A percentile compares a stretch with the other conserved stretches of the same genome.
These are phyloP conservation scores for Harpalus rubripes DNA, from an alignment of 2,888 invertebrate genomes.

Conservation along the genomic window DNA sequence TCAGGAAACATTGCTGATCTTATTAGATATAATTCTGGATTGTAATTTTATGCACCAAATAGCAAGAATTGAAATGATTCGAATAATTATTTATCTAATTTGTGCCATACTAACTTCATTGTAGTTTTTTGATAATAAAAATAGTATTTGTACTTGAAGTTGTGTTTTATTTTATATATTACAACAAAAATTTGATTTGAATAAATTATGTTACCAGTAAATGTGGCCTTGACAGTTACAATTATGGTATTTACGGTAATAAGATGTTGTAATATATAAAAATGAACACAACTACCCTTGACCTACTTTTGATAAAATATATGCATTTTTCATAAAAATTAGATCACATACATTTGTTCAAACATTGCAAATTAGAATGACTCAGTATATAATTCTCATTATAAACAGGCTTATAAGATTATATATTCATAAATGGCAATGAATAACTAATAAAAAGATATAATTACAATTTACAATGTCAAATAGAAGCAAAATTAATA, in stretches of 20 bases:
- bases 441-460: too few relatives aligned
- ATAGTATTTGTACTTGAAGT: constrained; percentile 20
- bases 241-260: constrained; percentile 13
- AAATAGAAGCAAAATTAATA: too few relatives aligned
- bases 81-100: not conserved
- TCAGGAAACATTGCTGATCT: constrained; percentile 18
- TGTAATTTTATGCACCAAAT: not conserved
- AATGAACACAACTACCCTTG: not conserved
- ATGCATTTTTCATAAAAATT: not conserved
- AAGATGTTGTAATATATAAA: constrained; percentile 29
- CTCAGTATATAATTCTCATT: too few relatives aligned
- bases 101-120: not conserved
- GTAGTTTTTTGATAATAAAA: constrained; percentile 15
- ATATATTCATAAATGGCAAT: too few relatives aligned
- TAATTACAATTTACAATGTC: too few relatives aligned
- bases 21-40: constrained; percentile 37
- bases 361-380: too few relatives aligned
- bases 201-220: not conserved
- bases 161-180: constrained; percentile 40
- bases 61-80: not conserved
- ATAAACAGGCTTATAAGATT: too few relatives aligned
- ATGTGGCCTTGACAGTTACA: constrained; percentile 13
- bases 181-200: not conserved
- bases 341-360: not conserved
- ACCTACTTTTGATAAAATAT: not conserved